Evolutionary conservation across 2,113 vertebrate species (phyloP).

Genomic region (Mormyrus lacerda): DNA sequence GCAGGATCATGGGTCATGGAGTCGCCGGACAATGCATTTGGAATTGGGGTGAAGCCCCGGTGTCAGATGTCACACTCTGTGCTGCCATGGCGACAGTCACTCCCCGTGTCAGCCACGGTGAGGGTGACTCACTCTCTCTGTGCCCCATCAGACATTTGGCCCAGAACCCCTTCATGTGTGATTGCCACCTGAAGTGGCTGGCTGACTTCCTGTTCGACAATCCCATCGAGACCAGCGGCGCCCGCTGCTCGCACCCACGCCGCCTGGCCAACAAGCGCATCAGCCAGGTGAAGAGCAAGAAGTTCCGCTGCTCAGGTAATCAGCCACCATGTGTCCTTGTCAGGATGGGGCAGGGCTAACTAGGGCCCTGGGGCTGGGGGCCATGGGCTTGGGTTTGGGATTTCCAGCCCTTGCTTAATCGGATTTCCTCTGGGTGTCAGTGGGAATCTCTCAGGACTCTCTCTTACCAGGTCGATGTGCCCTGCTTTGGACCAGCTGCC

Average conservation of each 20-base stretch:
- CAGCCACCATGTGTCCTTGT: neutral
- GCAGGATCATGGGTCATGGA: neutral
- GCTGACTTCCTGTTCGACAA: constrained; percentile 97
- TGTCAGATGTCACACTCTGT: neutral
- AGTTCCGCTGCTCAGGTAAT: constrained; percentile 99
- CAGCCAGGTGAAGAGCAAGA: constrained; percentile 99
- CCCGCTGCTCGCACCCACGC: constrained; percentile 92
- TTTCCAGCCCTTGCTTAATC: constrained; percentile 30
- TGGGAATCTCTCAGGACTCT: neutral
- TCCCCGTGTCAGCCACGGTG: constrained; percentile 4
- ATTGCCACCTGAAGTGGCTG: constrained; percentile 99
- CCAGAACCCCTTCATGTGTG: constrained; percentile 98
- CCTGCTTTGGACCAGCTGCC: constrained; percentile 14
- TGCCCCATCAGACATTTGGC: constrained; percentile 83
- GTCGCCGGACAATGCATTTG: neutral
- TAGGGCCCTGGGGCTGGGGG: neutral
- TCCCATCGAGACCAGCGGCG: constrained; percentile 95
- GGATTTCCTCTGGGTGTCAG: neutral
- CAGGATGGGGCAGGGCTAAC: neutral
- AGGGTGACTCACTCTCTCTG: neutral
- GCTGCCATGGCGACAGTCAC: neutral
- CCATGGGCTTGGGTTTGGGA: constrained; percentile 26
- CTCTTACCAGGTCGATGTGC: constrained; percentile 10
- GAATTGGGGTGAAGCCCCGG: neutral
- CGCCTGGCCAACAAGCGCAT: constrained; percentile 97